Conservation (phyloP, 1,140 invertebrate genomes). For the Drosophila gunungcola region DNA sequence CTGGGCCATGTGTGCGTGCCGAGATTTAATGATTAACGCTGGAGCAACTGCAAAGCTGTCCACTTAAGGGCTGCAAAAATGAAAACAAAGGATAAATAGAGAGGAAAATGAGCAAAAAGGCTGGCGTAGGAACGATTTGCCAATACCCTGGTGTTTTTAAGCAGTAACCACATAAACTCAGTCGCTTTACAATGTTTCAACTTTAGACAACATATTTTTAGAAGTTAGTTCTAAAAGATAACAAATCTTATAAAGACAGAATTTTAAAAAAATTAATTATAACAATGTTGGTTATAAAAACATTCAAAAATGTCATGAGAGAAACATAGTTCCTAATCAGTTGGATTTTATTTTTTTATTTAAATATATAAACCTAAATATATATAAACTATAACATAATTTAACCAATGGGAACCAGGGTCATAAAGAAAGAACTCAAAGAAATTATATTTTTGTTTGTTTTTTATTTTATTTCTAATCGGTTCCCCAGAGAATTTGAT, state of each 20-base stretch:
- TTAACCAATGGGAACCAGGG: background rate
- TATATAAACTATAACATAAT: no score
- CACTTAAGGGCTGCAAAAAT: conserved; percentile 55
- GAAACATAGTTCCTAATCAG: no score
- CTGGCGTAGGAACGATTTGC: background rate
- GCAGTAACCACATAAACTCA: no score
- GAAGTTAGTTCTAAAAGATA: no score
- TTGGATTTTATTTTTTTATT: background rate
- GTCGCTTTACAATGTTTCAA: no score
- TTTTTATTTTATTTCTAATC: background rate
- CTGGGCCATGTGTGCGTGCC: conserved; percentile 46
- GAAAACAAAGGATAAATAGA: conserved; percentile 36
- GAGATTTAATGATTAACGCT: conserved; percentile 79
- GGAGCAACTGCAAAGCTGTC: conserved; percentile 44
- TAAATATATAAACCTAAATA: background rate
- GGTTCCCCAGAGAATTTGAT: conserved; percentile 11
- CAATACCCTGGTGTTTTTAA: conserved; percentile 14
- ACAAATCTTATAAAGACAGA: no score
- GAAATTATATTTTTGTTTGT: background rate
- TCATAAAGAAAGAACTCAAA: background rate
- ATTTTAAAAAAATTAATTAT: no score
- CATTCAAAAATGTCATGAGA: no score
- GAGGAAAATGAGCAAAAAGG: conserved; percentile 11
- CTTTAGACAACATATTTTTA: no score
- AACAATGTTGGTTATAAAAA: no score